Conservation (phyloP, 53 echinoderm and acorn worm species). For the Luidia sarsii region DNA sequence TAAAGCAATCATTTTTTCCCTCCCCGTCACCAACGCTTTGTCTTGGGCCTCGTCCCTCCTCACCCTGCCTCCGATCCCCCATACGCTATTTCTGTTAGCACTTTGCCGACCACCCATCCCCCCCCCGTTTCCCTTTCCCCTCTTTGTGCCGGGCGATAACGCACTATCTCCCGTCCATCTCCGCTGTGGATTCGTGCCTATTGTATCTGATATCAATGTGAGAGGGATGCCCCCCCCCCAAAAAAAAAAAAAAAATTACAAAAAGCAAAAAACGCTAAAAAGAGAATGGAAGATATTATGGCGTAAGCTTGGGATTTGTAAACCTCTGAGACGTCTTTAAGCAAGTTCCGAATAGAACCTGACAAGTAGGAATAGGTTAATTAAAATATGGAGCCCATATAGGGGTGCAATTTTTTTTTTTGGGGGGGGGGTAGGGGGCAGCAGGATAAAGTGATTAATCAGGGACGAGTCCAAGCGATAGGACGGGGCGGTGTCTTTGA, state of each 20-base stretch:
- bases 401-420: constrained; percentile 13
- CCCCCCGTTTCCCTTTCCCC: no score
- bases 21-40: not conserved
- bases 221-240: not conserved
- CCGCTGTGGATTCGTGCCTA: constrained; percentile 22
- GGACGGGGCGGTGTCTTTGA: constrained; percentile 50
- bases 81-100: no score
- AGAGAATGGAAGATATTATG: not conserved
- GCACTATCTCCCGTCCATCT: constrained; percentile 40
- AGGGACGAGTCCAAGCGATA: constrained; percentile 27
- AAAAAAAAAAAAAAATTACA: no score
- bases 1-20: constrained; percentile 39
- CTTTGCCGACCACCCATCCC: no score
- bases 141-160: constrained; percentile 32
- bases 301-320: constrained; percentile 1
- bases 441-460: constrained; percentile 59
- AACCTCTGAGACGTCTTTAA: constrained; percentile 42
- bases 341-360: constrained; percentile 36
- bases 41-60: no score
- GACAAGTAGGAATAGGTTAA: constrained; percentile 54
- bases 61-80: no score
- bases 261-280: no score
- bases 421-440: no score
- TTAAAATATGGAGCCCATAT: constrained; percentile 60
- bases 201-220: constrained; percentile 6